These are phyloP conservation scores for Cyprinodon tularosa DNA, from an alignment of 2,113 vertebrate genomes.

Conservation along the genomic window DNA sequence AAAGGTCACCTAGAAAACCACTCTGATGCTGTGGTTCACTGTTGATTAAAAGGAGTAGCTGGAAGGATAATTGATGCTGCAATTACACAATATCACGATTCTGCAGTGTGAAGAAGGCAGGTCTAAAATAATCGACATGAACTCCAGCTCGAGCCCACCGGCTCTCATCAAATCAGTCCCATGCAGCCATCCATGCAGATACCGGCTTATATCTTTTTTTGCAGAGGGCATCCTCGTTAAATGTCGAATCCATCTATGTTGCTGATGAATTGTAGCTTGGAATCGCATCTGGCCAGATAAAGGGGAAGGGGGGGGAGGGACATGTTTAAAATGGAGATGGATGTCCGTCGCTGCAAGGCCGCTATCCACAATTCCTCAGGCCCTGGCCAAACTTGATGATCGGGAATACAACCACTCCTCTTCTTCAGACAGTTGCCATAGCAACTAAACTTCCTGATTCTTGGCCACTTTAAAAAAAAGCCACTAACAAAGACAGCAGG, in stretches of 20 bases:
- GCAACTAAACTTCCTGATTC: constrained; percentile 58
- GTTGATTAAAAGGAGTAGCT: constrained; percentile 32
- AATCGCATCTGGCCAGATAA: constrained; percentile 37
- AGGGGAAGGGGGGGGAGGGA: constrained; percentile 1
- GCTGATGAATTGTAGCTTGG: constrained; percentile 28
- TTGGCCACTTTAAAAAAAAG: constrained; percentile 24
- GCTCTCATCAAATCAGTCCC: constrained; percentile 38
- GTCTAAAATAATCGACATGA: constrained; percentile 40
- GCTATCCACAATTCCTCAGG: constrained; percentile 68
- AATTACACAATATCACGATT: constrained; percentile 30
- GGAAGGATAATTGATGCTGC: constrained; percentile 36
- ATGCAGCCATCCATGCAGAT: constrained; percentile 30
- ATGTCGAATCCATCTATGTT: constrained; percentile 10
- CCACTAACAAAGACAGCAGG: constrained; percentile 41
- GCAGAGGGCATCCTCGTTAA: constrained; percentile 26
- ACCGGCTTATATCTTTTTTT: constrained; percentile 26
- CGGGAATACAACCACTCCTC: constrained; percentile 46
- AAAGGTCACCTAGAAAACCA: constrained; percentile 14
- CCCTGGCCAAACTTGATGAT: constrained; percentile 49
- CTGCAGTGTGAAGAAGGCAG: constrained; percentile 18
- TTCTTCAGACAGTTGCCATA: constrained; percentile 48
- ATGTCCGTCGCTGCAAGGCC: constrained; percentile 61
- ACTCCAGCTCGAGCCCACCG: constrained; percentile 12
- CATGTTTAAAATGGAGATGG: constrained; percentile 70
- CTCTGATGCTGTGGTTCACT: constrained; percentile 8